Percentiles rank a stretch among this genome's conserved stretches.
phyloP scores from a whole-genome alignment of 1,140 invertebrate species.

The Conus ventricosus region DNA sequence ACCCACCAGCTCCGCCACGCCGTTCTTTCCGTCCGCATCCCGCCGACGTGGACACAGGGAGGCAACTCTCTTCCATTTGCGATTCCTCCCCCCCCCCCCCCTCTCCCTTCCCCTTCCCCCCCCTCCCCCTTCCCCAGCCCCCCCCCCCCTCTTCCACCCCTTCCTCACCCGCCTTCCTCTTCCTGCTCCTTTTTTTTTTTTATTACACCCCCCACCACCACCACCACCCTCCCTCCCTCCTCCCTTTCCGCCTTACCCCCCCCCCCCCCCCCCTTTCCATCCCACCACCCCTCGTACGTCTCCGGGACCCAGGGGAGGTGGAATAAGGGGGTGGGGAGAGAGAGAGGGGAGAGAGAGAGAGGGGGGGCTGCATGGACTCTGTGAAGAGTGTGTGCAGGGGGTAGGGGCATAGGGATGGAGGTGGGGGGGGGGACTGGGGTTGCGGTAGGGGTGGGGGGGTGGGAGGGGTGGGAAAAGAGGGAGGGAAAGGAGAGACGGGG shows the following conservation, averaged over 20 bases:
- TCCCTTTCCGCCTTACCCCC: neutral
- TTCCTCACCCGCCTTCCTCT: neutral
- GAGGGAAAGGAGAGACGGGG: too few relatives aligned
- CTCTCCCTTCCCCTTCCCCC: neutral
- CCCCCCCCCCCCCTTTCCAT: neutral
- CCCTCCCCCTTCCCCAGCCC: neutral
- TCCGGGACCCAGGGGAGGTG: neutral
- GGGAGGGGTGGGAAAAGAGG: too few relatives aligned
- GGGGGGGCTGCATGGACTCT: neutral
- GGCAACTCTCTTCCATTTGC: constrained; percentile 13
- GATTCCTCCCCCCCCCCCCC: neutral
- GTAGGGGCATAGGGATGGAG: neutral
- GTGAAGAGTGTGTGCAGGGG: neutral
- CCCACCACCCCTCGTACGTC: neutral
- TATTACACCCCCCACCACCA: neutral
- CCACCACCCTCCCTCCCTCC: neutral
- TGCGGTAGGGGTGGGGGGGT: neutral
- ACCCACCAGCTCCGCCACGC: neutral
- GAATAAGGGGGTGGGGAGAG: neutral
- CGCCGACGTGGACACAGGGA: neutral
- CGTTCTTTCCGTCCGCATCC: constrained; percentile 11
- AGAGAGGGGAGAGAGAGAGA: too few relatives aligned
- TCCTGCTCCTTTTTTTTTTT: neutral
- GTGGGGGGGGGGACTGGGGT: neutral
- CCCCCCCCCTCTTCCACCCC: neutral